These are phyloP conservation scores for Oostethus manadensis DNA, from an alignment of 2,113 vertebrate species.

Conservation along the genomic window DNA sequence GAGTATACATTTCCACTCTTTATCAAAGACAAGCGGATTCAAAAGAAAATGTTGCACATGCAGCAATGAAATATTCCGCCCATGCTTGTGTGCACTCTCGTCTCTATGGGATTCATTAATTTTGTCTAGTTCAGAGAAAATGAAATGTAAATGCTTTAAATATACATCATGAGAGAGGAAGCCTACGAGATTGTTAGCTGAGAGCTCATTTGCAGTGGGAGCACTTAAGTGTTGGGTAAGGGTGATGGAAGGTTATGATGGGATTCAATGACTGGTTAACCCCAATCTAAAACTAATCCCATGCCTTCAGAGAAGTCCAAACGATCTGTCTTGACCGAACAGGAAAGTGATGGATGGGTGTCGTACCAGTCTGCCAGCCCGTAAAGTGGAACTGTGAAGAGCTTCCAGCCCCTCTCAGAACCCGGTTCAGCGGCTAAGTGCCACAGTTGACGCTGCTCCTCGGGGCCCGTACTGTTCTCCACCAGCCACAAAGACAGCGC, in stretches of 20 bases:
- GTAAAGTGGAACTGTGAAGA: slow-evolving; percentile 76
- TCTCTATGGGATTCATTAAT: slow-evolving; percentile 60
- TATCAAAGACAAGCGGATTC: slow-evolving; percentile 35
- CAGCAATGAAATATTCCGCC: slow-evolving; percentile 17
- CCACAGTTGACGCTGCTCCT: slow-evolving; percentile 79
- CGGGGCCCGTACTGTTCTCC: slow-evolving; percentile 86
- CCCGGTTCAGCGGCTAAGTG: slow-evolving; percentile 65
- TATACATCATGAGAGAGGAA: slow-evolving; percentile 39
- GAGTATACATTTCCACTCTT: slow-evolving; percentile 50
- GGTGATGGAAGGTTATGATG: slow-evolving; percentile 8
- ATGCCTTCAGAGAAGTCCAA: slow-evolving; percentile 10
- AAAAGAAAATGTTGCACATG: slow-evolving; percentile 25
- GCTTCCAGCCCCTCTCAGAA: slow-evolving; percentile 80
- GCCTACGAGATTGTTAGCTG: slow-evolving; percentile 11
- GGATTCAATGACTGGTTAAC: slow-evolving; percentile 5
- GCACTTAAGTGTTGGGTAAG: slow-evolving; percentile 9
- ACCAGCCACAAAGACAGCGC: slow-evolving; percentile 81
- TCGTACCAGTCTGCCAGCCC: slow-evolving; percentile 85
- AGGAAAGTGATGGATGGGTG: background rate
- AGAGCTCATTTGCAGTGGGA: background rate
- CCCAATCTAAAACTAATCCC: slow-evolving; percentile 12
- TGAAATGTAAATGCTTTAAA: slow-evolving; percentile 43
- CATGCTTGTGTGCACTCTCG: background rate
- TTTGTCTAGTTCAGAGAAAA: slow-evolving; percentile 38
- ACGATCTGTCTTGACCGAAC: slow-evolving; percentile 11